Conservation (phyloP, 2,797 vertebrate genomes). For the Acanthiza pusilla region DNA sequence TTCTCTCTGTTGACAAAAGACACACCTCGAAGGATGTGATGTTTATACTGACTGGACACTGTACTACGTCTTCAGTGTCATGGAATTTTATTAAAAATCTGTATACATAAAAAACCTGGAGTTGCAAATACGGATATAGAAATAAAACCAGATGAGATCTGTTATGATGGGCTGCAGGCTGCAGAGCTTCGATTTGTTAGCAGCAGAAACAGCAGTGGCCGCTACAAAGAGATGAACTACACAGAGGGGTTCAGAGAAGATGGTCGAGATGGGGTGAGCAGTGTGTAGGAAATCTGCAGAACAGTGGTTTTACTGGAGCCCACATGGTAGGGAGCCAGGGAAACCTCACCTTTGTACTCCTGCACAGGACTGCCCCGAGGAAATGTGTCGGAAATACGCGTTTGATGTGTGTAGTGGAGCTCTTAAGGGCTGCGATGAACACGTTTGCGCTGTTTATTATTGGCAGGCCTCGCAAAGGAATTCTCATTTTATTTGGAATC, state of each 20-base stretch:
- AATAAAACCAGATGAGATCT: background rate
- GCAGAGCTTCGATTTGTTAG: background rate
- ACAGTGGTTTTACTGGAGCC: background rate
- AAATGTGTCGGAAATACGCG: background rate
- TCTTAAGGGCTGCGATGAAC: background rate
- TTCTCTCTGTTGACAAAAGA: background rate
- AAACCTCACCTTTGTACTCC: slow-evolving; percentile 34
- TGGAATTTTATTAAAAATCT: background rate
- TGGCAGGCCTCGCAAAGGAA: slow-evolving; percentile 17
- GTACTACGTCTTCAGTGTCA: background rate
- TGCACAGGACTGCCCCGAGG: background rate
- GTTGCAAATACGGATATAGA: background rate
- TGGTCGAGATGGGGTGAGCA: background rate
- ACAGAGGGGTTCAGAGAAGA: background rate
- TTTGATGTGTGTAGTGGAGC: background rate
- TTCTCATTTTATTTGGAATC: slow-evolving; percentile 45
- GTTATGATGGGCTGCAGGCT: background rate
- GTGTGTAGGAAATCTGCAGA: background rate
- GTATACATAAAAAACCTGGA: background rate
- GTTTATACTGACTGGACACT: background rate
- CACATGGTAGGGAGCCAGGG: background rate
- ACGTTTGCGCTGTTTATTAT: background rate
- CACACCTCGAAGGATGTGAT: background rate
- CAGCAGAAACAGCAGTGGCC: background rate
- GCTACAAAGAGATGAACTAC: background rate